Percentiles rank a stretch among this genome's conserved stretches.
Conservation (phyloP, 1,140 invertebrate species). For the Nephila pilipes region DNA sequence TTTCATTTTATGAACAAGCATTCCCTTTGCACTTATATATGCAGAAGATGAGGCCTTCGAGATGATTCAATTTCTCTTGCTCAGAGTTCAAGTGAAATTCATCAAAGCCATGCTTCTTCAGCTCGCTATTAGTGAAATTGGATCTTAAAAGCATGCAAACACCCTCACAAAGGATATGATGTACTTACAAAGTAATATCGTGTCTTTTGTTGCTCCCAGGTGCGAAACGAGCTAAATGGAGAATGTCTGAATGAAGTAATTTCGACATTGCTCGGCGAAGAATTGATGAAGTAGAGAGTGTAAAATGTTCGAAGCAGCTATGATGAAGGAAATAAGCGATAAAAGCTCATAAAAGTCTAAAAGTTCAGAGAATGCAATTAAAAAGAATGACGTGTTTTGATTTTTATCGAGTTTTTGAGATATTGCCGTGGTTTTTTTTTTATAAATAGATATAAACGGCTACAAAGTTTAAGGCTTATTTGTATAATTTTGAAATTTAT, state of each 20-base stretch:
- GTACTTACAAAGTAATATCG: constrained; percentile 37
- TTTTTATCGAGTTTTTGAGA: no score
- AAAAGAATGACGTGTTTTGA: background rate
- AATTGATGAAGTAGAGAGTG: background rate
- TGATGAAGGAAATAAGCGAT: background rate
- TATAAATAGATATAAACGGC: no score
- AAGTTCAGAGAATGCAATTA: background rate
- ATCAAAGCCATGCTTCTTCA: background rate
- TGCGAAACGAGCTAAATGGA: background rate
- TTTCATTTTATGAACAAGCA: no score
- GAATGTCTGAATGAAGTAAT: background rate
- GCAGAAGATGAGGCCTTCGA: background rate
- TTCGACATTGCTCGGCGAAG: background rate
- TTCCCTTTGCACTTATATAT: background rate
- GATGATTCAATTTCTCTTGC: background rate
- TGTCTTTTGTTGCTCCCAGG: constrained; percentile 23
- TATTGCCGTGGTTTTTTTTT: no score
- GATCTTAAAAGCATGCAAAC: constrained; percentile 11
- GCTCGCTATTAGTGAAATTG: background rate
- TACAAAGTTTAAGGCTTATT: no score
- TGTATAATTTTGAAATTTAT: no score
- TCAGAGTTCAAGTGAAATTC: background rate
- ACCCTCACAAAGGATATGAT: background rate
- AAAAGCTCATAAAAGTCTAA: background rate
- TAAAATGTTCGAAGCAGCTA: background rate